phyloP scores from a whole-genome alignment of 2,113 vertebrate genomes.

The Lophochroa leadbeateri region DNA sequence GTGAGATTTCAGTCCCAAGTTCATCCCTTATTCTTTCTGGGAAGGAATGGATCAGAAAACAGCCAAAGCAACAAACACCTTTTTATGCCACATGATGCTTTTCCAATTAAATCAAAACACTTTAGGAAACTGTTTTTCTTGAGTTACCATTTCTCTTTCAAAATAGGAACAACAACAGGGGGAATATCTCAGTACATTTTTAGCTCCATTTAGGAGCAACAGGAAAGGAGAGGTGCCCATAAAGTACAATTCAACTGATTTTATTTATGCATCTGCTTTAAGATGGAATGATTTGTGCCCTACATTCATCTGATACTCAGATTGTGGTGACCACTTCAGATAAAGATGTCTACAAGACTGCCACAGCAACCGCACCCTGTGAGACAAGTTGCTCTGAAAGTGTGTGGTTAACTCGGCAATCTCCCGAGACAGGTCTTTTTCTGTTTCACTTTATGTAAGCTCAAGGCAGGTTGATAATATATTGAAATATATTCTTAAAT shows the following conservation, averaged over 20 bases:
- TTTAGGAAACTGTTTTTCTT: not conserved
- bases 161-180: not conserved
- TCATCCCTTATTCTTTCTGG: not conserved
- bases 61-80: not conserved
- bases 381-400: not conserved
- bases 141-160: not conserved
- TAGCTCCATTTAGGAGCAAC: not conserved
- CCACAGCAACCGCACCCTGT: not conserved
- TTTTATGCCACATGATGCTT: not conserved
- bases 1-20: not conserved
- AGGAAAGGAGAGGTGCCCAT: not conserved
- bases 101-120: not conserved
- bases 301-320: not conserved
- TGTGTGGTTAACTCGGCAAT: not conserved
- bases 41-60: not conserved
- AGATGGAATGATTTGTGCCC: not conserved
- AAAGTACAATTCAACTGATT: not conserved
- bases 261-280: not conserved
- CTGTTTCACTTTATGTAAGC: not conserved
- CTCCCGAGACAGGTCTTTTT: not conserved
- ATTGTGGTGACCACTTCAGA: not conserved
- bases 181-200: not conserved
- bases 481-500: slow-evolving; percentile 6
- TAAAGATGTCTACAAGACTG: not conserved
- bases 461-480: not conserved